A percentile compares a stretch with the other conserved stretches of the same genome.
phyloP scores from a whole-genome alignment of 2,113 vertebrate species.

The Grantiella picta region DNA sequence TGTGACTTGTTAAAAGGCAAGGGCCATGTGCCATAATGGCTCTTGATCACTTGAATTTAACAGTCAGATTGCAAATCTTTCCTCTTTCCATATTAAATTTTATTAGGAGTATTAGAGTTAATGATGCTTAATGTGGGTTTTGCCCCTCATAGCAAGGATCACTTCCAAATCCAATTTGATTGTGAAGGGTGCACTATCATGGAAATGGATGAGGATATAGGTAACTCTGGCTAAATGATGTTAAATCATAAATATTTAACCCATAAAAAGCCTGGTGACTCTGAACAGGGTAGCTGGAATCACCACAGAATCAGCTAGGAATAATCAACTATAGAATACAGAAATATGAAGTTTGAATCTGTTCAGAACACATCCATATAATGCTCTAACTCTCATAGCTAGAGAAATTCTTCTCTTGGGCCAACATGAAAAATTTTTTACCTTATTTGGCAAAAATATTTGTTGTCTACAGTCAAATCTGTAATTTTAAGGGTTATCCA shows the following conservation, averaged over 20 bases:
- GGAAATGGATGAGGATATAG: background rate
- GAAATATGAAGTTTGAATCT: rapidly evolving
- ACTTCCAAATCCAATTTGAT: background rate
- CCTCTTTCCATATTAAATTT: background rate
- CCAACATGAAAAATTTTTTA: background rate
- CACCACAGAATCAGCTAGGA: background rate
- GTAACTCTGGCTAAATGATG: background rate
- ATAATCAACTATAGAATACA: background rate
- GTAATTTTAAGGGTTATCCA: background rate
- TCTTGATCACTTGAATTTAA: background rate
- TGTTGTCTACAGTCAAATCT: background rate
- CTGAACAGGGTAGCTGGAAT: background rate
- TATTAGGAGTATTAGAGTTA: background rate
- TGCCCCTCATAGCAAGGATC: background rate
- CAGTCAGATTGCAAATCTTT: background rate
- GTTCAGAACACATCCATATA: background rate
- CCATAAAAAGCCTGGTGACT: background rate
- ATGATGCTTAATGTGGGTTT: background rate
- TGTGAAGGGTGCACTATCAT: background rate
- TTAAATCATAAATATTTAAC: background rate
- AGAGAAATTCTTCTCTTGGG: background rate
- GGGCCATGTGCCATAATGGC: background rate
- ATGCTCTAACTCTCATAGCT: background rate
- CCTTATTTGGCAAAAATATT: background rate
- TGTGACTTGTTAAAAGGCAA: background rate